A percentile compares a stretch with the other conserved stretches of the same genome.
phyloP scores from a whole-genome alignment of 2,888 invertebrate species.

The Catotricha subobsoleta region DNA sequence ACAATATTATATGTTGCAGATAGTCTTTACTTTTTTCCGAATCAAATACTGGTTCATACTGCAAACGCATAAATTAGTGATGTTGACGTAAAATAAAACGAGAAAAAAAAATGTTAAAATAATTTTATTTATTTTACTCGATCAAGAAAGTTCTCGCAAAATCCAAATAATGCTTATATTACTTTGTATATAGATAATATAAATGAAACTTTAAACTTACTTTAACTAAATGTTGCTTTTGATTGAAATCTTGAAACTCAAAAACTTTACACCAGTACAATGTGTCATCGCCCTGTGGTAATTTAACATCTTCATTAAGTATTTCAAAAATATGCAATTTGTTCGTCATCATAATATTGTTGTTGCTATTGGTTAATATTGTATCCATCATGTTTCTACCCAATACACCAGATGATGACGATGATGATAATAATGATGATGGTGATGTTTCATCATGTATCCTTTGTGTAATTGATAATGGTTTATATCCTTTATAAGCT shows the following conservation, averaged over 20 bases:
- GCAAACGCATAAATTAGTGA: not conserved
- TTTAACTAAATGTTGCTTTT: slow-evolving; percentile 39
- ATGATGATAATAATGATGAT: not conserved
- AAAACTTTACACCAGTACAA: slow-evolving; percentile 41
- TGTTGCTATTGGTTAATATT: not conserved
- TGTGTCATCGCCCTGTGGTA: slow-evolving; percentile 36
- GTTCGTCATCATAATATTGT: not conserved
- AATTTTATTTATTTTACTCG: not conserved
- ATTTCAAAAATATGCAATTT: slow-evolving; percentile 8
- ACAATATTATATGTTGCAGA: slow-evolving; percentile 43
- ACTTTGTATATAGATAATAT: not conserved
- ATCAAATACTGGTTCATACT: slow-evolving; percentile 11
- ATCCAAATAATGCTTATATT: not conserved
- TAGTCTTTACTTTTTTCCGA: slow-evolving; percentile 28
- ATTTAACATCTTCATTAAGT: slow-evolving; percentile 16
- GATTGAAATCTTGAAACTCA: slow-evolving; percentile 33
- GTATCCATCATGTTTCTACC: not conserved
- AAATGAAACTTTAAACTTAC: slow-evolving; percentile 28
- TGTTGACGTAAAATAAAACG: not conserved
- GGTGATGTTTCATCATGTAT: slow-evolving; percentile 2
- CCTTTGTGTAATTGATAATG: slow-evolving; percentile 8
- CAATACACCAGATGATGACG: too few species aligned
- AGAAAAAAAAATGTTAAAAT: not conserved
- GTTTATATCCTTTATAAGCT: slow-evolving; percentile 9
- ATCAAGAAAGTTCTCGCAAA: not conserved